phyloP scores from a whole-genome alignment of 2,888 invertebrate genomes.

The Ophion slaviceki region DNA sequence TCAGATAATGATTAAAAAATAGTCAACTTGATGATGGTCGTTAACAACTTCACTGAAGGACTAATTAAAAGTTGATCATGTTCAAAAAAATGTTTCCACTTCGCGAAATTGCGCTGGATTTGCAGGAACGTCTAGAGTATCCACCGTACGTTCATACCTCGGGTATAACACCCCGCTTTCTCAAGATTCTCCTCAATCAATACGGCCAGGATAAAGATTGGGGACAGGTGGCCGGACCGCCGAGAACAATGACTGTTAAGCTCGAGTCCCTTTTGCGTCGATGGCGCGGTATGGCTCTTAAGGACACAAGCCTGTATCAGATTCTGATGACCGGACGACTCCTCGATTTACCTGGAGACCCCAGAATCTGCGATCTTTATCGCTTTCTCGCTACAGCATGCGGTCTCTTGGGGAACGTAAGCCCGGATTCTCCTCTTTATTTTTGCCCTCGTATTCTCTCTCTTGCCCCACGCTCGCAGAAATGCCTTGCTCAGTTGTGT shows the following conservation, averaged over 20 bases:
- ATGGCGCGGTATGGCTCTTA: slow-evolving; percentile 77
- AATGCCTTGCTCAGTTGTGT: not conserved
- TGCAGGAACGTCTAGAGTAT: slow-evolving; percentile 86
- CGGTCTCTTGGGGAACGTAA: slow-evolving; percentile 79
- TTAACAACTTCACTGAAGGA: no score
- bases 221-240: slow-evolving; percentile 14
- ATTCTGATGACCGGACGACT: slow-evolving; percentile 75
- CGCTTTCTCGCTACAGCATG: slow-evolving; percentile 79
- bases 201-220: slow-evolving; percentile 81
- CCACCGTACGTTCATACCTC: slow-evolving; percentile 88
- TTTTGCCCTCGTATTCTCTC: slow-evolving; percentile 1
- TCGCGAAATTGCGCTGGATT: slow-evolving; percentile 54
- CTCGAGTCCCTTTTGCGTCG: slow-evolving; percentile 71
- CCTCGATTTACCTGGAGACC: slow-evolving; percentile 55
- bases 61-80: not conserved
- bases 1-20: no score
- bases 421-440: slow-evolving; percentile 49
- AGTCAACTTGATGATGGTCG: no score
- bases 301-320: slow-evolving; percentile 76
- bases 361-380: slow-evolving; percentile 73
- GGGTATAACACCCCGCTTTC: slow-evolving; percentile 91
- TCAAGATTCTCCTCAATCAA: slow-evolving; percentile 91
- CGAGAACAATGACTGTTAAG: slow-evolving; percentile 62
- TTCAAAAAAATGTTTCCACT: not conserved
- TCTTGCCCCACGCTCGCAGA: not conserved